Evolutionary conservation across 2,113 vertebrate genomes (phyloP).

Genomic region (Nycticryphes semicollaris): DNA sequence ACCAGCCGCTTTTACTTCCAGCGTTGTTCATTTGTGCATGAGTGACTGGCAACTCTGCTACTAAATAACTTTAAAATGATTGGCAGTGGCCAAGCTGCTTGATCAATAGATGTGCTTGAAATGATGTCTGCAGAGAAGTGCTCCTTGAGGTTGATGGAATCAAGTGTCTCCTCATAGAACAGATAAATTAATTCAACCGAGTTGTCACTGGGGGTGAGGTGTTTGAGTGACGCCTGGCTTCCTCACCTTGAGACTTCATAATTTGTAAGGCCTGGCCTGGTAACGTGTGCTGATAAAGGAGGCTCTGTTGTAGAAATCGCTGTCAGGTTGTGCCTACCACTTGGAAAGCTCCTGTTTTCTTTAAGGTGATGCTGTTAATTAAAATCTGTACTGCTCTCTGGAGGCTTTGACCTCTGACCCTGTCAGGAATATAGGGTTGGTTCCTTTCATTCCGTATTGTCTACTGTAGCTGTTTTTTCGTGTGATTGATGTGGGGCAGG

Average conservation of each 20-base stretch:
- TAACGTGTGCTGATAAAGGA: not conserved
- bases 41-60: slow-evolving; percentile 45
- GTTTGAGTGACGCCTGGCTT: not conserved
- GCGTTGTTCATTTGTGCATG: slow-evolving; percentile 37
- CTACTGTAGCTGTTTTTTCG: not conserved
- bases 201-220: not conserved
- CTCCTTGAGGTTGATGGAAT: slow-evolving; percentile 47
- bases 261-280: not conserved
- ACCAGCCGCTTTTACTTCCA: not conserved
- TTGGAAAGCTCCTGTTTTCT: not conserved
- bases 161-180: slow-evolving; percentile 39
- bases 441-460: not conserved
- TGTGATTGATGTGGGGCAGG: not conserved
- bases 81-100: slow-evolving; percentile 61
- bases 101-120: slow-evolving; percentile 75
- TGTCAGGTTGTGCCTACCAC: not conserved
- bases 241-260: not conserved
- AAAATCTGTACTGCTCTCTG: not conserved
- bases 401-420: not conserved
- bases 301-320: not conserved
- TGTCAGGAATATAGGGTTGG: not conserved
- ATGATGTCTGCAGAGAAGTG: slow-evolving; percentile 61
- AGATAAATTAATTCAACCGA: slow-evolving; percentile 52
- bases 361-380: not conserved
- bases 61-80: slow-evolving; percentile 70